phyloP scores from a whole-genome alignment of 2,113 vertebrate genomes.

The Panurus biarmicus region DNA sequence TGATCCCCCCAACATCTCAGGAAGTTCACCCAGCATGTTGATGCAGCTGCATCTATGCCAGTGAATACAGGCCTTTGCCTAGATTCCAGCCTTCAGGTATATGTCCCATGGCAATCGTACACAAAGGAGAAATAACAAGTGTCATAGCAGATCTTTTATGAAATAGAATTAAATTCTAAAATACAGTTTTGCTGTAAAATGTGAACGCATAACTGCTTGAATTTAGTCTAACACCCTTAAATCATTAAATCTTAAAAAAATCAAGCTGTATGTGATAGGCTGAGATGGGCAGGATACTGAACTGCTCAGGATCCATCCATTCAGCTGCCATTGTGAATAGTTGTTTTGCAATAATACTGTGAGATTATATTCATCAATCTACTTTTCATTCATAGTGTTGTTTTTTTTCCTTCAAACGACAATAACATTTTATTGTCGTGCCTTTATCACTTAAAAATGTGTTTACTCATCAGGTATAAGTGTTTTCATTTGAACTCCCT shows the following conservation, averaged over 20 bases:
- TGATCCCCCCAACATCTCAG: neutral
- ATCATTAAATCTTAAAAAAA: neutral
- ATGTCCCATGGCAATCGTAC: neutral
- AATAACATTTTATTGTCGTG: neutral
- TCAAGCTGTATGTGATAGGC: neutral
- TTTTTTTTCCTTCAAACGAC: neutral
- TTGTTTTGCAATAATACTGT: neutral
- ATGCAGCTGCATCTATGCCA: neutral
- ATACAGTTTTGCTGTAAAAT: neutral
- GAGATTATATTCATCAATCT: neutral
- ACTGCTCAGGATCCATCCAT: neutral
- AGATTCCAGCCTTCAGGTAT: neutral
- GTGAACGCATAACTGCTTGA: neutral
- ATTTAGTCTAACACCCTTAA: neutral
- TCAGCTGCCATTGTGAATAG: neutral
- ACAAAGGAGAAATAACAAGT: neutral
- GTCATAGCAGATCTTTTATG: neutral
- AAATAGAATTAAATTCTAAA: neutral
- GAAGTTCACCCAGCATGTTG: neutral
- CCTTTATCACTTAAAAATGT: neutral
- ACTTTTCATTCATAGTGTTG: neutral
- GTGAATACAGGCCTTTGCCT: neutral
- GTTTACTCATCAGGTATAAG: neutral
- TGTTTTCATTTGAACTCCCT: neutral
- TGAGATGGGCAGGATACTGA: neutral